Percentiles rank a stretch among this genome's conserved stretches.
Conservation (phyloP, 2,888 invertebrate genomes). For the Cheilosia impressa region DNA sequence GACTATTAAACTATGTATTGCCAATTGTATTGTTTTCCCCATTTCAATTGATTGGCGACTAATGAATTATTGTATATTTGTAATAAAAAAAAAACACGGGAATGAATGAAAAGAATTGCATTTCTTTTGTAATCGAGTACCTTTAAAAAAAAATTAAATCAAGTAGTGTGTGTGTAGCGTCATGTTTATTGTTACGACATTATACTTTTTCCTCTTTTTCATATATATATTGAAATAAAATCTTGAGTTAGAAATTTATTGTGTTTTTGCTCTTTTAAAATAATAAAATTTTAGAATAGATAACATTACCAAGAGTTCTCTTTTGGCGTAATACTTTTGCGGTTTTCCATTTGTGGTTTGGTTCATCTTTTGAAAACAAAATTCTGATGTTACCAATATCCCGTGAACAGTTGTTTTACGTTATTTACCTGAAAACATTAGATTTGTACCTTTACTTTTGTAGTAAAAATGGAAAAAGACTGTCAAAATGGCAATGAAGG, state of each 20-base stretch:
- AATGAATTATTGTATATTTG: conserved; percentile 53
- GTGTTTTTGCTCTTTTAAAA: neutral
- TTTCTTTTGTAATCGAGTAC: conserved; percentile 66
- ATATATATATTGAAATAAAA: conserved; percentile 41
- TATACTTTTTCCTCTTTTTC: conserved; percentile 25
- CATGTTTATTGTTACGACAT: conserved; percentile 44
- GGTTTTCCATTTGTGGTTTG: too few species aligned
- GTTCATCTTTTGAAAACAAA: too few species aligned
- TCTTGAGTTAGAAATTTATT: conserved; percentile 38
- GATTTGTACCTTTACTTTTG: too few species aligned
- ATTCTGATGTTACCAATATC: too few species aligned
- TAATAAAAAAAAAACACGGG: conserved; percentile 27
- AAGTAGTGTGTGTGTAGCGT: conserved; percentile 40
- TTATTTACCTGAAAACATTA: too few species aligned
- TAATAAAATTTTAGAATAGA: too few species aligned
- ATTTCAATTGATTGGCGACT: conserved; percentile 31
- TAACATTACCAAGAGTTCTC: too few species aligned
- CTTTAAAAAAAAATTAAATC: conserved; percentile 28
- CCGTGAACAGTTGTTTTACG: too few species aligned
- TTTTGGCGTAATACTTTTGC: too few species aligned
- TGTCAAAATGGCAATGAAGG: too few species aligned
- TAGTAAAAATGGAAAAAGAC: too few species aligned
- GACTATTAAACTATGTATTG: conserved; percentile 30
- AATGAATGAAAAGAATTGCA: conserved; percentile 49
- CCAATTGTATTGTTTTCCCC: conserved; percentile 54